Evolutionary conservation across 1,140 invertebrate genomes (phyloP).

Genomic region (Philopotamus ludificatus): DNA sequence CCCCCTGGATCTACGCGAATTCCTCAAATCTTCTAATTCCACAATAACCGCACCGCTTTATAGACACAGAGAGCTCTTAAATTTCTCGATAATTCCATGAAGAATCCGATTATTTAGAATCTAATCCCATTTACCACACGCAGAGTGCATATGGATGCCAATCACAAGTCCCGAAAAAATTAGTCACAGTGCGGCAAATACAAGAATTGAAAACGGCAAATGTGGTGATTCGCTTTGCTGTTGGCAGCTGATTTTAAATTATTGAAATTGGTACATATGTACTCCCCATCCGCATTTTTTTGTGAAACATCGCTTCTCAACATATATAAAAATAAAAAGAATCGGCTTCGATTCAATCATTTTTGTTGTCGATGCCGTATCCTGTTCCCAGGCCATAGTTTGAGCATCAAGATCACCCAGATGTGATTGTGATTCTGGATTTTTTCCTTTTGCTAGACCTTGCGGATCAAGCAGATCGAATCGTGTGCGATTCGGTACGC

Average conservation of each 20-base stretch:
- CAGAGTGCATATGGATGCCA: constrained; percentile 3
- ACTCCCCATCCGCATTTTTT: background rate
- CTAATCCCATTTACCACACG: background rate
- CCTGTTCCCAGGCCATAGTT: background rate
- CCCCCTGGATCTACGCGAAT: background rate
- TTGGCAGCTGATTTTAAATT: constrained; percentile 37
- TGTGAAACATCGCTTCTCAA: constrained; percentile 1
- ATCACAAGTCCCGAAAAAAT: constrained; percentile 14
- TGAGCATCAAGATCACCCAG: background rate
- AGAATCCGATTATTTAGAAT: background rate
- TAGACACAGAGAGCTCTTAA: no score
- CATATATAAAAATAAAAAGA: background rate
- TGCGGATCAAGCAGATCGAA: constrained; percentile 35
- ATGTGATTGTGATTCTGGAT: background rate
- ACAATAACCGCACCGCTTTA: no score
- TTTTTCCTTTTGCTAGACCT: constrained; percentile 16
- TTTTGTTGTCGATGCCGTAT: no score
- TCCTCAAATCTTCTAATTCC: constrained; percentile 10
- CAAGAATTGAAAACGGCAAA: constrained; percentile 14
- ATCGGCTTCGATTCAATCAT: background rate
- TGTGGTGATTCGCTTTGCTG: constrained; percentile 38
- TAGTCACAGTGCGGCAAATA: background rate
- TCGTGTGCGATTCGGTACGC: constrained; percentile 36
- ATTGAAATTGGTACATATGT: constrained; percentile 28
- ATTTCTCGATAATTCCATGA: background rate